These are phyloP conservation scores for Hypotaenidia okinawae DNA, from an alignment of 2,797 vertebrate genomes.

Conservation along the genomic window DNA sequence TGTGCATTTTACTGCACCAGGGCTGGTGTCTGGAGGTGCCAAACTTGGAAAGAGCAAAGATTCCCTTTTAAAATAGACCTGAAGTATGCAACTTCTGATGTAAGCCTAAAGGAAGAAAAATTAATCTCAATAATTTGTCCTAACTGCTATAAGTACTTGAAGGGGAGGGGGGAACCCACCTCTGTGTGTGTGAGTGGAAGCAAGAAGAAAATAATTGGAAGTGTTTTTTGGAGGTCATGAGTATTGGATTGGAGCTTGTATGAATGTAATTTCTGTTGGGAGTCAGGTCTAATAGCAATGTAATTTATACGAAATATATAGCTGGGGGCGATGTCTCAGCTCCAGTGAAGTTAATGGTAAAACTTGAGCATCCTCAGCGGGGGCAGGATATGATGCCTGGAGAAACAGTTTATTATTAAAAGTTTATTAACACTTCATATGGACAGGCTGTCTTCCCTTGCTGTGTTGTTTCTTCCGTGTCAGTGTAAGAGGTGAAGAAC, in stretches of 20 bases:
- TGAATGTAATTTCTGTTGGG: slow-evolving; percentile 9
- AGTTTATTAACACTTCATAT: slow-evolving; percentile 25
- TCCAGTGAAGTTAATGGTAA: neutral
- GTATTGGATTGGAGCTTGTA: neutral
- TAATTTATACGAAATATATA: neutral
- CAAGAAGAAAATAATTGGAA: neutral
- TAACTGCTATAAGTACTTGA: neutral
- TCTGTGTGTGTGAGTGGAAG: neutral
- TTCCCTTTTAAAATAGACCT: neutral
- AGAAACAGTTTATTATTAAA: neutral
- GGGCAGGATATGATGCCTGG: neutral
- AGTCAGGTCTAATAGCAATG: slow-evolving; percentile 24
- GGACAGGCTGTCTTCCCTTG: neutral
- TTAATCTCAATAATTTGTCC: neutral
- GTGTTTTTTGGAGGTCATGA: neutral
- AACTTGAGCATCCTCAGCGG: neutral
- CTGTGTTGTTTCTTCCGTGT: neutral
- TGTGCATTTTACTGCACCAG: neutral
- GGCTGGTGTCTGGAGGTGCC: neutral
- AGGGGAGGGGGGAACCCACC: no score
- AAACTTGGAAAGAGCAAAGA: neutral
- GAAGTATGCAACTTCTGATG: neutral
- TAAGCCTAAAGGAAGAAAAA: neutral
- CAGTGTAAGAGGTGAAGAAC: neutral
- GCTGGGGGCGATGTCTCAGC: neutral